phyloP scores from a whole-genome alignment of 2,888 invertebrate genomes.

The Trachelus iudaicus region DNA sequence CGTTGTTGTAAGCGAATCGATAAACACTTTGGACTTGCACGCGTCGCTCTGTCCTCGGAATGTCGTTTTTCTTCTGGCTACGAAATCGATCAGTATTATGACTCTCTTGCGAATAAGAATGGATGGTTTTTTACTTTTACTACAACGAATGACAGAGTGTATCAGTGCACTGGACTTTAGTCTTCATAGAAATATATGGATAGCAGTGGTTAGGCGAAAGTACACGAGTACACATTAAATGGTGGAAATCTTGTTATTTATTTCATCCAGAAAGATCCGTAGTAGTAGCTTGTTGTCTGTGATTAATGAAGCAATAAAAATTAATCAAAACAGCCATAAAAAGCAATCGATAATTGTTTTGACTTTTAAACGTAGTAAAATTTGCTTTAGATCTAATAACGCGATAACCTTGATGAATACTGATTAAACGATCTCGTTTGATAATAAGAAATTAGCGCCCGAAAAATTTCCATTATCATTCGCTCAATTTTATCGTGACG shows the following conservation, averaged over 20 bases:
- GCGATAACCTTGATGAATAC: not conserved
- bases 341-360: not conserved
- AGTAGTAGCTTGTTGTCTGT: not conserved
- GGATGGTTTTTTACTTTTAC: not conserved
- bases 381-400: not conserved
- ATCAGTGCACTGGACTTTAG: not conserved
- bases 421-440: not conserved
- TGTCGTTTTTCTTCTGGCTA: not conserved
- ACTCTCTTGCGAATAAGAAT: not conserved
- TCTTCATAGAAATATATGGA: not conserved
- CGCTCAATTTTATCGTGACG: not conserved
- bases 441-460: not conserved
- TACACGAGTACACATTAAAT: not conserved
- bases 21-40: not conserved
- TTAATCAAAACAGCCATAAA: not conserved
- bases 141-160: not conserved
- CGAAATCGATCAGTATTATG: not conserved
- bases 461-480: not conserved
- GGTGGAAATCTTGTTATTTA: not conserved
- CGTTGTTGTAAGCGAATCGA: not conserved
- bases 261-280: not conserved
- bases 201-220: not conserved
- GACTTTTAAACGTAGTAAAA: not conserved
- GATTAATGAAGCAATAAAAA: not conserved
- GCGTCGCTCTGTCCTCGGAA: not conserved